phyloP scores from a whole-genome alignment of 2,888 invertebrate species.

The Himalopsyche japonica region DNA sequence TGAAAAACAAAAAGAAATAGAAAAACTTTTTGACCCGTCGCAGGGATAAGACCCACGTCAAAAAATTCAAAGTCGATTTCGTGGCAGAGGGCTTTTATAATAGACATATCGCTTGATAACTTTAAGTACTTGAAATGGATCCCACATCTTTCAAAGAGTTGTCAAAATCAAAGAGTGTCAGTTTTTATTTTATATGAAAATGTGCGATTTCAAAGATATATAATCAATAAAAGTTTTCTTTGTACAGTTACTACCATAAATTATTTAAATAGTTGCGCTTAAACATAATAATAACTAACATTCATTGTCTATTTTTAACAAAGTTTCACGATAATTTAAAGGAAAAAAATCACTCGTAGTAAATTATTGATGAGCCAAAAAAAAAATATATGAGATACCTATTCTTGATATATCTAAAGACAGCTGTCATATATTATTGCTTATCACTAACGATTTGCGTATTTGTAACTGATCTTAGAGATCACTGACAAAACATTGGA shows the following conservation, averaged over 20 bases:
- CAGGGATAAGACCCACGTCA: background rate
- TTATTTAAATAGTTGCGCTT: too few relatives aligned
- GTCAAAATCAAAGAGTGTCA: background rate
- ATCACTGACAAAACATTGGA: too few relatives aligned
- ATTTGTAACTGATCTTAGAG: too few relatives aligned
- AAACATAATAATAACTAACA: too few relatives aligned
- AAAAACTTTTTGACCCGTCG: background rate
- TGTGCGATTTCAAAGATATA: background rate
- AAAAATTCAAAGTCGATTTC: background rate
- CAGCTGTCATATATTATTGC: too few relatives aligned
- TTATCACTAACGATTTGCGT: too few relatives aligned
- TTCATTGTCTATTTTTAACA: too few relatives aligned
- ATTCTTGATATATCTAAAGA: too few relatives aligned
- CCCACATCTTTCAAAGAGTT: background rate
- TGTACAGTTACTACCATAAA: background rate
- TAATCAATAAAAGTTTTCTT: background rate
- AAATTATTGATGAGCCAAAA: too few relatives aligned
- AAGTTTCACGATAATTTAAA: too few relatives aligned
- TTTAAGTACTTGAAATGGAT: background rate
- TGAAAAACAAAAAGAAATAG: background rate
- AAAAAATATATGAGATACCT: too few relatives aligned
- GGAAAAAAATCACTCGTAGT: too few relatives aligned
- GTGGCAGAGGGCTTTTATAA: background rate
- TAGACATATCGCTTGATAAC: background rate
- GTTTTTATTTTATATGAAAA: background rate